Conservation (phyloP, 2,797 vertebrate genomes). For the Peromyscus eremicus region DNA sequence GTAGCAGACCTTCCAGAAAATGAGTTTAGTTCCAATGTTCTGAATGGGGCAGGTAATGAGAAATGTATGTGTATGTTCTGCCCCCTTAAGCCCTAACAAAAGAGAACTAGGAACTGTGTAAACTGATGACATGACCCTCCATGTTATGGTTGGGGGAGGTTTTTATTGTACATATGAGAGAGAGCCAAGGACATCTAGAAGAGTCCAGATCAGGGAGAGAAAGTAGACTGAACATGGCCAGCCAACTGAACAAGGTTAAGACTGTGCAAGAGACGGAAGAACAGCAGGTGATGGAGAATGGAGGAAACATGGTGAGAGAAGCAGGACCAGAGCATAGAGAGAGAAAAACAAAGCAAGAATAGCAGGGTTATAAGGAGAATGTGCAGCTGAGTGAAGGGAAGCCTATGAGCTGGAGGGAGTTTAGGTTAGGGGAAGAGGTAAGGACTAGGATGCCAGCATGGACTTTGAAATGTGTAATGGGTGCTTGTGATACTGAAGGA, state of each 20-base stretch:
- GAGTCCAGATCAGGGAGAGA: background rate
- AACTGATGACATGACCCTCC: background rate
- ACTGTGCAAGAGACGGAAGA: background rate
- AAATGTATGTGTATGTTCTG: conserved; percentile 22
- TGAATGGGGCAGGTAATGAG: conserved; percentile 26
- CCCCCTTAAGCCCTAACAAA: conserved; percentile 19
- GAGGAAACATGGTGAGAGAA: too few relatives aligned
- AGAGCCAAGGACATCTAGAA: background rate
- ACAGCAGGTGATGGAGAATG: background rate
- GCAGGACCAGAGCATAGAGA: too few relatives aligned
- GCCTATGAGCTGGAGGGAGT: background rate
- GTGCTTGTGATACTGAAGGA: background rate
- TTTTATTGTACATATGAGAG: background rate
- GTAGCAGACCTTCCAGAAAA: background rate
- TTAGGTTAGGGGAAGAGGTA: background rate
- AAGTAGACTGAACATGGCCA: background rate
- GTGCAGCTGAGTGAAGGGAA: background rate
- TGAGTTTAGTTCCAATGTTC: background rate
- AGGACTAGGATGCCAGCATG: background rate
- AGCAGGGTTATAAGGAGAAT: background rate
- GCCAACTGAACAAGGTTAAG: background rate
- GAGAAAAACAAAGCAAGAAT: background rate
- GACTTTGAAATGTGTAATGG: background rate
- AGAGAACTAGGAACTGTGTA: background rate
- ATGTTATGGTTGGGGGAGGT: background rate